These are phyloP conservation scores for Ficedula albicollis DNA, from an alignment of 2,797 vertebrate genomes.

Conservation along the genomic window DNA sequence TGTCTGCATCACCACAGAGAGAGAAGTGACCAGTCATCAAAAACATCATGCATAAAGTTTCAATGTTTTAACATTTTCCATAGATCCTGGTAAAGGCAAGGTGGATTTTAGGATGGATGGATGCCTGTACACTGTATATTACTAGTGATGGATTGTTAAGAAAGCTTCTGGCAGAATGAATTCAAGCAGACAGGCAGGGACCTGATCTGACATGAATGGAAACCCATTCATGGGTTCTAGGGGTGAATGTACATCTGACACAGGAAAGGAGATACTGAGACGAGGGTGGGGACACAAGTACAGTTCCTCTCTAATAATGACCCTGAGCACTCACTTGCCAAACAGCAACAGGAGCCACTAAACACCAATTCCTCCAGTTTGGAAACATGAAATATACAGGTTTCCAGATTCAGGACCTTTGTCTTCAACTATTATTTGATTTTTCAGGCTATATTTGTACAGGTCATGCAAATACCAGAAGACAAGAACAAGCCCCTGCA, in stretches of 20 bases:
- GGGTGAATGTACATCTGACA: neutral
- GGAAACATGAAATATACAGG: neutral
- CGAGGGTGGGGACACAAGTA: neutral
- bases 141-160: neutral
- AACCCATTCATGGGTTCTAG: neutral
- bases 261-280: slow-evolving; percentile 14
- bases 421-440: neutral
- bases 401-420: neutral
- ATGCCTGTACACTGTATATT: neutral
- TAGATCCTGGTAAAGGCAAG: neutral
- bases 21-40: neutral
- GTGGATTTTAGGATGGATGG: neutral
- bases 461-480: neutral
- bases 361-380: neutral
- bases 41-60: neutral
- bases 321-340: neutral
- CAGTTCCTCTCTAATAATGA: neutral
- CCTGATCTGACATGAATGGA: neutral
- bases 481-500: neutral
- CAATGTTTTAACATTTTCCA: neutral
- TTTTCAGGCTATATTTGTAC: neutral
- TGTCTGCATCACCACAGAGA: neutral
- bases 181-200: neutral
- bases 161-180: neutral
- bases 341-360: neutral